Base-by-base conservation (phyloP, 1,140 invertebrate genomes). In the Sitodiplosis mosellana region DNA sequence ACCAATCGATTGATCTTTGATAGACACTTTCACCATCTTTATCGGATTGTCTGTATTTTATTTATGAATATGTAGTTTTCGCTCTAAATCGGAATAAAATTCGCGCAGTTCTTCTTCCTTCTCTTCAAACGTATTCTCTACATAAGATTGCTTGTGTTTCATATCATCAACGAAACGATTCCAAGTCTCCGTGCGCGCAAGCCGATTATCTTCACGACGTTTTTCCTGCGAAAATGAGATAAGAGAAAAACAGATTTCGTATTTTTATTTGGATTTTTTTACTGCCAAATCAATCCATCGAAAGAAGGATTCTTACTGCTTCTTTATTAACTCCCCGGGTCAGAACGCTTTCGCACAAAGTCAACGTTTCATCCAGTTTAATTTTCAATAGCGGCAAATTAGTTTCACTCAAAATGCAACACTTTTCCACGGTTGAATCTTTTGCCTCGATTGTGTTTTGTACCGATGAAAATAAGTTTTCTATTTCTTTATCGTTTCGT, bases 401-500 rank as follows among this genome's bases (percentile, higher is more conserved):
- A 51, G 66, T 65, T 64, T 77, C 72, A 27, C 72, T 70, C 46
- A 70, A 61, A 54, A 74, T 70, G 46, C 71, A 69, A 0, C 76
- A 69, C 53, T 74, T 71, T 42, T 80, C 75, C 19, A 80, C 67
- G 62, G 83, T 74, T 49, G 68, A 75, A 52, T 83, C 80, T 59
- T 77, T 80, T 1, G 88, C 71, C 54, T 87, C 82, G 12, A 81
- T 82, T 15, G 83, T 70, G 51, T 75, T 76, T 64, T 88, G 82
- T 20, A 87, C 68, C 40, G 81, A 76, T 54, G 74, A 71, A 62
- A 87, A 87, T 46, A 89, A 66, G 52, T 75, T 73, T 59, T 83
- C 77, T 4, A 88, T 77, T 69, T 90, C 85, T 53, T 75, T 67
- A 54, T 90, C 85, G 37, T 72, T 71, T 53, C 84, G 65, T 59